Percentiles rank a stretch among this genome's conserved stretches.
Conservation (phyloP, 30 jellyfish, hydroid and myxozoan genomes). For the Aurelia sp. region DNA sequence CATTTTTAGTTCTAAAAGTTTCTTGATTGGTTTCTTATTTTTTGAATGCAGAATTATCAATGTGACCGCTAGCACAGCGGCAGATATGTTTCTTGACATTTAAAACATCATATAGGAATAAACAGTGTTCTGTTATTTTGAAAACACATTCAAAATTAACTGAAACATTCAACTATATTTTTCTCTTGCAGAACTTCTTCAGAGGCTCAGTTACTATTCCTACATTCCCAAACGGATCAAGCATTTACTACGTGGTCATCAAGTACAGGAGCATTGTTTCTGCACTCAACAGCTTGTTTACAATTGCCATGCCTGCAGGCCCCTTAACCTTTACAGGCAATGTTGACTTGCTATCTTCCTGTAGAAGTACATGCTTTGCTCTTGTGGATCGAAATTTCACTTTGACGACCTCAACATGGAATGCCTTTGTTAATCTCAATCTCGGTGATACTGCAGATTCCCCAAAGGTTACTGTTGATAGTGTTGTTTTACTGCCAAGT, state of each 20-base stretch:
- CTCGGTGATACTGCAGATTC: constrained; percentile 6
- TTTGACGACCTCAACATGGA: constrained; percentile 53
- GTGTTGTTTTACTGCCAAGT: constrained; percentile 62
- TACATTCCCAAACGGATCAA: constrained; percentile 37
- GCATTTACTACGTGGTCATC: constrained; percentile 47
- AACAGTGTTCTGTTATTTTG: too few relatives aligned
- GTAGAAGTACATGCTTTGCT: constrained; percentile 60
- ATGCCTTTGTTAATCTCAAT: constrained; percentile 36
- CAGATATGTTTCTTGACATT: too few relatives aligned
- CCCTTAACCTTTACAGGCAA: neutral
- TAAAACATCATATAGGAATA: too few relatives aligned
- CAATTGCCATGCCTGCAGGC: neutral
- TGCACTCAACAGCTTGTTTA: constrained; percentile 17
- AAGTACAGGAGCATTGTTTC: constrained; percentile 47
- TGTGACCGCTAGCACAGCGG: too few relatives aligned
- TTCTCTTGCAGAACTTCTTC: constrained; percentile 2
- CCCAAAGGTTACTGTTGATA: constrained; percentile 10
- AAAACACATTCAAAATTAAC: too few relatives aligned
- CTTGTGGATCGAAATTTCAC: constrained; percentile 16
- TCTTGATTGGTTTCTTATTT: too few relatives aligned
- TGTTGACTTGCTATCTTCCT: constrained; percentile 19
- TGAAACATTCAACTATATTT: constrained; percentile 27
- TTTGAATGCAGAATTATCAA: too few relatives aligned
- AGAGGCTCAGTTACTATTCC: constrained; percentile 68
- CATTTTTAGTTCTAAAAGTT: too few relatives aligned